Evolutionary conservation across 2,888 invertebrate genomes (phyloP).

Genomic region (Tetramorium bicarinatum): DNA sequence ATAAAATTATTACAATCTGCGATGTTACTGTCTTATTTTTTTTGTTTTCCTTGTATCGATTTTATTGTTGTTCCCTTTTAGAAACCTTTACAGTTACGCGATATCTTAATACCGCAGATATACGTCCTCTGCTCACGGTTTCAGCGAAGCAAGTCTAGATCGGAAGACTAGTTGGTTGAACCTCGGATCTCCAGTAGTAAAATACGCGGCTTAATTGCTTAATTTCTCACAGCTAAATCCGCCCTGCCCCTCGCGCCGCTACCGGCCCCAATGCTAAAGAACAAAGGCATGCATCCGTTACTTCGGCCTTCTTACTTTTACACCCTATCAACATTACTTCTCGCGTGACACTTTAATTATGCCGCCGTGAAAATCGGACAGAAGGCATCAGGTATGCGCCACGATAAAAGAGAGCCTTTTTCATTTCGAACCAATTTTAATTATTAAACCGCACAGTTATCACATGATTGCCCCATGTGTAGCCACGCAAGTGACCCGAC

Average conservation of each 20-base stretch:
- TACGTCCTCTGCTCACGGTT: constrained; percentile 65
- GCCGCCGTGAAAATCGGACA: constrained; percentile 82
- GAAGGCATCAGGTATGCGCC: constrained; percentile 8
- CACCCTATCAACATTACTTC: constrained; percentile 83
- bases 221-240: constrained; percentile 83
- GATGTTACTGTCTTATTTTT: constrained; percentile 8
- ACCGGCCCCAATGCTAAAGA: constrained; percentile 65
- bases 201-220: constrained; percentile 84
- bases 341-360: constrained; percentile 85
- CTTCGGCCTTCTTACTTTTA: constrained; percentile 79
- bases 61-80: not conserved
- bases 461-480: not conserved
- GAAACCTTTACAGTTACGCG: constrained; percentile 44
- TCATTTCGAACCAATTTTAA: constrained; percentile 35
- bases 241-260: constrained; percentile 45
- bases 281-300: constrained; percentile 81
- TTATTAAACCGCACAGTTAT: constrained; percentile 34
- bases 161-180: constrained; percentile 72
- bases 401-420: constrained; percentile 4
- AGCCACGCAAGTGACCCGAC: not conserved
- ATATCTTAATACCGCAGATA: constrained; percentile 68
- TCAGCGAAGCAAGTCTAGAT: constrained; percentile 60
- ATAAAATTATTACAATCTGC: not conserved
- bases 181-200: constrained; percentile 79
- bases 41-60: not conserved